phyloP scores from a whole-genome alignment of 2,113 vertebrate genomes.

The Sula dactylatra region DNA sequence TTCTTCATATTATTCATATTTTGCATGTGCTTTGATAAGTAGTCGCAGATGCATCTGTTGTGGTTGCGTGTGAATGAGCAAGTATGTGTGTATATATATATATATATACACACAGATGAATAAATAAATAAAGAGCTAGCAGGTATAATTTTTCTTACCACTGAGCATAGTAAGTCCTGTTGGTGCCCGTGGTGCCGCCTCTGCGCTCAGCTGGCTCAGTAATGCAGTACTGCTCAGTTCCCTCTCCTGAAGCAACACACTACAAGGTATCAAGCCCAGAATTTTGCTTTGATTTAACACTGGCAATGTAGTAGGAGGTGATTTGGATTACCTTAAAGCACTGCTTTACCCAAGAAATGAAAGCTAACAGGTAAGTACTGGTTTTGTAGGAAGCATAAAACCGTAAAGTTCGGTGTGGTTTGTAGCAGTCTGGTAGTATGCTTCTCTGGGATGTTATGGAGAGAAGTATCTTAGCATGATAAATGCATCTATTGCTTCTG shows the following conservation, averaged over 20 bases:
- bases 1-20: background rate
- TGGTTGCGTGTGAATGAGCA: background rate
- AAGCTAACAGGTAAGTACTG: background rate
- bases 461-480: background rate
- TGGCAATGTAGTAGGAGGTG: background rate
- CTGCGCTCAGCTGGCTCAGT: background rate
- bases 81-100: accelerated
- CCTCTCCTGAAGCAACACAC: background rate
- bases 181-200: background rate
- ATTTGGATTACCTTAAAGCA: background rate
- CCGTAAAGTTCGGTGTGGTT: background rate
- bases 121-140: background rate
- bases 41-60: background rate
- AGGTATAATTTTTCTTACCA: background rate
- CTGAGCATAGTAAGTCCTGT: background rate
- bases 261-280: background rate
- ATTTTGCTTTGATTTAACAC: background rate
- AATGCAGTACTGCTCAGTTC: accelerated
- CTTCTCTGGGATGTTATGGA: background rate
- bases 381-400: background rate
- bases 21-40: background rate
- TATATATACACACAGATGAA: accelerated
- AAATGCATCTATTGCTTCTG: background rate
- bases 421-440: background rate
- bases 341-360: background rate